These are phyloP conservation scores for Pachyramphus minor DNA, from an alignment of 2,113 vertebrate genomes.

Conservation along the genomic window DNA sequence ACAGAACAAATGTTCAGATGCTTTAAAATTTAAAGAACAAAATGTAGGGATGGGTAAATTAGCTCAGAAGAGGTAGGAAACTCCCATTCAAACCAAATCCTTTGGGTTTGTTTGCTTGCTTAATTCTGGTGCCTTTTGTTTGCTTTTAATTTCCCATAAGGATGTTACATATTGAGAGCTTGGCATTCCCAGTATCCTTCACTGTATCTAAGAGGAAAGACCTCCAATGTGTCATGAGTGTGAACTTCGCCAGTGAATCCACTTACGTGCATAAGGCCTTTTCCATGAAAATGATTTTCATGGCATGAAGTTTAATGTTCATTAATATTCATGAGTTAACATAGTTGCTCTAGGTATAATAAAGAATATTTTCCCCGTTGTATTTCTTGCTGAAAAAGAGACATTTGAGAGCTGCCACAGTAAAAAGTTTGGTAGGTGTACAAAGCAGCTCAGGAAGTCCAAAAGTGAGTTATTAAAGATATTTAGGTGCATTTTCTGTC, in stretches of 20 bases:
- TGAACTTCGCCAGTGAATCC: background rate
- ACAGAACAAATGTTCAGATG: constrained; percentile 59
- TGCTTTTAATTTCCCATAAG: background rate
- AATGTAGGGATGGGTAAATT: background rate
- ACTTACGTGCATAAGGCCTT: background rate
- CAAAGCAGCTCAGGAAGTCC: background rate
- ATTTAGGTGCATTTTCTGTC: background rate
- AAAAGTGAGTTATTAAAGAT: background rate
- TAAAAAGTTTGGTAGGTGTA: background rate
- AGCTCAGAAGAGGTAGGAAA: background rate
- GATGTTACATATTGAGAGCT: background rate
- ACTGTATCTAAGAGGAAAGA: background rate
- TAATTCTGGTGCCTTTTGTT: background rate
- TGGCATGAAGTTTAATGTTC: background rate
- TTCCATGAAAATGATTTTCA: background rate
- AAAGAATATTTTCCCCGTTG: background rate
- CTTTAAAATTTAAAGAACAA: constrained; percentile 68
- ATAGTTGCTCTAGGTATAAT: background rate
- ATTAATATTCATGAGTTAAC: background rate
- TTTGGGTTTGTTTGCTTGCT: background rate
- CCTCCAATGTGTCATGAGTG: background rate
- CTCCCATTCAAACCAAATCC: background rate
- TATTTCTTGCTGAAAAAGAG: background rate
- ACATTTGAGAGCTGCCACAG: background rate
- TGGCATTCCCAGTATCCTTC: background rate